phyloP scores from a whole-genome alignment of 2,113 vertebrate species.

The Brienomyrus brachyistius region DNA sequence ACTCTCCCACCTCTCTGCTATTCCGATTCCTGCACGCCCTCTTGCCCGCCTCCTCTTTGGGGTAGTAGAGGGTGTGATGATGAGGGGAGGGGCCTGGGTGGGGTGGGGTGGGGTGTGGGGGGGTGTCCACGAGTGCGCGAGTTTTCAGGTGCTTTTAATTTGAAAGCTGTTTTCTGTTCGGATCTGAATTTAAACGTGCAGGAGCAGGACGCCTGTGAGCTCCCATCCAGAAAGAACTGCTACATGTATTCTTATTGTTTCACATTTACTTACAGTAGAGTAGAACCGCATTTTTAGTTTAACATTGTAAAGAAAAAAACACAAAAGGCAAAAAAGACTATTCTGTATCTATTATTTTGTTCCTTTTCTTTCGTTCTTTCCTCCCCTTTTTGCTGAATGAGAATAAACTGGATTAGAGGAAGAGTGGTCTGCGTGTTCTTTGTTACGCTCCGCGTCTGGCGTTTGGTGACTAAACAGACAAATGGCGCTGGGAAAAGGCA shows the following conservation, averaged over 20 bases:
- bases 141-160: slow-evolving; percentile 41
- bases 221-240: slow-evolving; percentile 84
- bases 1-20: not conserved
- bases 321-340: slow-evolving; percentile 42
- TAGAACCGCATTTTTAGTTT: slow-evolving; percentile 86
- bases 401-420: slow-evolving; percentile 88
- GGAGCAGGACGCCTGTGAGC: slow-evolving; percentile 72
- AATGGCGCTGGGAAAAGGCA: no score
- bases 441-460: not conserved
- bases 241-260: slow-evolving; percentile 93
- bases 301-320: slow-evolving; percentile 76
- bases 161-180: slow-evolving; percentile 71
- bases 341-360: slow-evolving; percentile 77
- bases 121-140: slow-evolving; percentile 19
- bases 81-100: not conserved
- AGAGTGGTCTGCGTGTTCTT: slow-evolving; percentile 37
- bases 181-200: slow-evolving; percentile 56
- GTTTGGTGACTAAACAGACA: not conserved
- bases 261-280: slow-evolving; percentile 90
- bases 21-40: not conserved
- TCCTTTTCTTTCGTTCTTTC: slow-evolving; percentile 33
- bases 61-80: not conserved
- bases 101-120: not conserved
- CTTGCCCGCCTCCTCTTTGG: not conserved
- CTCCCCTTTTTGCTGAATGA: slow-evolving; percentile 74